A percentile compares a stretch with the other conserved stretches of the same genome.
phyloP scores from a whole-genome alignment of 37 sponge, comb jelly and placozoan genomes.

The Hexactinellida sp. region DNA sequence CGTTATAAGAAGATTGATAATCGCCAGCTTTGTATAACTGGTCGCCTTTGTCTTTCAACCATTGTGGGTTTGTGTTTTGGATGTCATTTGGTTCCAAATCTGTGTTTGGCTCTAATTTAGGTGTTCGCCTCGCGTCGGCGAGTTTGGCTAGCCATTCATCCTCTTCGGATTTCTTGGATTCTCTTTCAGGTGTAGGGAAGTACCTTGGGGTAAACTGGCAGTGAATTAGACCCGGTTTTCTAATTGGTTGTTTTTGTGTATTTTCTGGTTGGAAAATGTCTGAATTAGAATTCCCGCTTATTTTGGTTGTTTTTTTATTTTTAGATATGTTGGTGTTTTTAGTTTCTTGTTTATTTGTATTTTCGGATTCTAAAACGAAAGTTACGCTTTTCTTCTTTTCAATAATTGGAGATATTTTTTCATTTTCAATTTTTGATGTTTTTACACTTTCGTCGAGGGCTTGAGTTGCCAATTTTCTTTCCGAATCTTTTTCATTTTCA shows the following conservation, averaged over 20 bases:
- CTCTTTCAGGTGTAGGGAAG: slow-evolving; percentile 86
- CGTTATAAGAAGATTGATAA: slow-evolving; percentile 80
- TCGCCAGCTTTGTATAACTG: slow-evolving; percentile 63
- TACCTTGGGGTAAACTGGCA: slow-evolving; percentile 77
- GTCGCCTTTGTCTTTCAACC: slow-evolving; percentile 79
- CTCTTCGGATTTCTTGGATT: slow-evolving; percentile 65
- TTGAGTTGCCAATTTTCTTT: slow-evolving; percentile 20
- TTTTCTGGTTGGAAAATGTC: not conserved
- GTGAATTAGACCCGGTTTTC: slow-evolving; percentile 46
- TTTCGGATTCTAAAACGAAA: not conserved
- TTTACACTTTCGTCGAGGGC: slow-evolving; percentile 28
- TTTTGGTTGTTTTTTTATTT: not conserved
- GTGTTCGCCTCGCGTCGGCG: slow-evolving; percentile 65
- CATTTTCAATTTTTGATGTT: not conserved
- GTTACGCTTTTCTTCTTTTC: not conserved
- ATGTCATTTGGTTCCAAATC: slow-evolving; percentile 30
- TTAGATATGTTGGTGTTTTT: not conserved
- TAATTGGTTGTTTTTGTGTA: slow-evolving; percentile 22
- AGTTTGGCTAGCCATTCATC: slow-evolving; percentile 88
- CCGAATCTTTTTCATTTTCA: slow-evolving; percentile 29
- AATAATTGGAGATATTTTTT: not conserved
- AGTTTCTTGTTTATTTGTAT: too few relatives aligned
- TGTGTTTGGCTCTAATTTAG: not conserved
- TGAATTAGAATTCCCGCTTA: not conserved
- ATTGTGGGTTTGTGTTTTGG: slow-evolving; percentile 78